These are phyloP conservation scores for Drosophila neonasuta DNA, from an alignment of 2,888 invertebrate genomes.

Conservation along the genomic window DNA sequence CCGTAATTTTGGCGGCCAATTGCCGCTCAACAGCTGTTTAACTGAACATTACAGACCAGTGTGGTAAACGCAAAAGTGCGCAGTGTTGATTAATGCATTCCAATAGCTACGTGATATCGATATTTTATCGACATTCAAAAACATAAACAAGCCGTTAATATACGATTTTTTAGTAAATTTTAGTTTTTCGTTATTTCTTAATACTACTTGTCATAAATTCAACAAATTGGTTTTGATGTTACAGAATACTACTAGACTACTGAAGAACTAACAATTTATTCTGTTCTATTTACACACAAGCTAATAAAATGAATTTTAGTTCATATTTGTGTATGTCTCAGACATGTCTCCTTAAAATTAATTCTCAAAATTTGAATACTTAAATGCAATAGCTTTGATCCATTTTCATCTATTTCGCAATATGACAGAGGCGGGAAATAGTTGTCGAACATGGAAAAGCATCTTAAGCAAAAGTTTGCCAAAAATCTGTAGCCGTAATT, in stretches of 20 bases:
- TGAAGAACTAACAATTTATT: background rate
- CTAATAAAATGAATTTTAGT: background rate
- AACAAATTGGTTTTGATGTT: background rate
- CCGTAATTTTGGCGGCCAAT: constrained; percentile 11
- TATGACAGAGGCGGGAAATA: constrained; percentile 47
- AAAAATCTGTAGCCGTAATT: constrained; percentile 18
- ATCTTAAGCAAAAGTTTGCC: background rate
- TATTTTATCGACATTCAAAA: constrained; percentile 13
- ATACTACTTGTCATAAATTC: background rate
- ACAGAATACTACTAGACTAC: background rate
- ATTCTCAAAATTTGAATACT: constrained; percentile 18
- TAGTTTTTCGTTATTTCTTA: background rate
- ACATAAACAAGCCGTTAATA: background rate
- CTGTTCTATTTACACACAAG: background rate
- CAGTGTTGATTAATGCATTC: constrained; percentile 17
- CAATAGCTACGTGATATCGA: constrained; percentile 10
- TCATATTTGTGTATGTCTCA: constrained; percentile 6
- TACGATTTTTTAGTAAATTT: background rate
- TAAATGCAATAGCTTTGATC: constrained; percentile 26
- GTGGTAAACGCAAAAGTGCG: background rate
- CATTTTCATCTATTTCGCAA: background rate
- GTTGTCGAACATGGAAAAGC: constrained; percentile 47
- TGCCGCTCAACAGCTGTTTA: background rate
- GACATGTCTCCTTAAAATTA: background rate
- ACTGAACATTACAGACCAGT: background rate